These are phyloP conservation scores for Mesaphorura yosii DNA, from an alignment of 1,140 invertebrate genomes.

Conservation along the genomic window DNA sequence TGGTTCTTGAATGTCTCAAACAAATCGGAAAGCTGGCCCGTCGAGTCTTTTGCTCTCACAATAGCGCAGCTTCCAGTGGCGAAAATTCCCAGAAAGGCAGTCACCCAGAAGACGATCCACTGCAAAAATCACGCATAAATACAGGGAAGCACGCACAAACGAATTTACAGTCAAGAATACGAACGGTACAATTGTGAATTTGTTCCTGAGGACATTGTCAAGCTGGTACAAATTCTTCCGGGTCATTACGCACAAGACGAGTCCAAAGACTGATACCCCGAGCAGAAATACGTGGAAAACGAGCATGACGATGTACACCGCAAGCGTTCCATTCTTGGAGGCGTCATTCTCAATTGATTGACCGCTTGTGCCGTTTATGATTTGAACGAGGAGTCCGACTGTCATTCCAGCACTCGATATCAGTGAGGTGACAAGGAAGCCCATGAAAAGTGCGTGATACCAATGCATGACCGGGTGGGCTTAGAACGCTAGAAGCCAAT, in stretches of 20 bases:
- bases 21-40: too few species aligned
- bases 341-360: conserved; percentile 12
- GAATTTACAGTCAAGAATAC: too few species aligned
- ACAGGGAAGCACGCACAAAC: too few species aligned
- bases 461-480: conserved; percentile 20
- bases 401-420: not conserved
- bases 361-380: not conserved
- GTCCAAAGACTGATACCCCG: conserved; percentile 4
- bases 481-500: too few species aligned
- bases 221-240: conserved; percentile 27
- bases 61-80: too few species aligned
- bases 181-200: too few species aligned
- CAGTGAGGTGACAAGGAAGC: not conserved
- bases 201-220: too few species aligned
- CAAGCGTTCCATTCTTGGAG: conserved; percentile 8
- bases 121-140: too few species aligned
- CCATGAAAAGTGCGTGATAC: conserved; percentile 5
- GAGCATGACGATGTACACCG: conserved; percentile 7
- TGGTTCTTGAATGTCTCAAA: too few species aligned
- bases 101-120: too few species aligned
- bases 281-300: conserved; percentile 1
- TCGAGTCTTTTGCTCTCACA: too few species aligned
- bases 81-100: too few species aligned
- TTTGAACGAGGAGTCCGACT: not conserved
- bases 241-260: conserved; percentile 10